Base-by-base conservation (phyloP, 2,888 invertebrate species). In the Volucella inflata region DNA sequence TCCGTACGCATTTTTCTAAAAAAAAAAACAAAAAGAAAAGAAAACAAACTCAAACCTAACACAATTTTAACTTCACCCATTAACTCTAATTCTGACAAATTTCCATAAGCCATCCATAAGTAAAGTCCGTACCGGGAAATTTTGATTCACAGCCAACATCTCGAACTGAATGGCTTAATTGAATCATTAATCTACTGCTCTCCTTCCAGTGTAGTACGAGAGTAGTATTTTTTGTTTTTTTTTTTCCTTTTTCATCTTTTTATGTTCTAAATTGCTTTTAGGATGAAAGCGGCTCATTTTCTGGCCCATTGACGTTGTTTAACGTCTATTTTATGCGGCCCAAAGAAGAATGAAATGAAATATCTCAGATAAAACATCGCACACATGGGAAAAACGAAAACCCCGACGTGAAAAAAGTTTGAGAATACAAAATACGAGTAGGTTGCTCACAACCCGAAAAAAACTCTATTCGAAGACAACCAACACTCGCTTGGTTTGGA, bases 131-230 rank as follows among this genome's bases (percentile, higher is more conserved):
- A 16, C 12, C 51, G 4, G 30, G 17, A 30, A 55, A 44, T 55
- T 11, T 12, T 14, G n/a, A 36, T 55, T 53, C 60, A 44, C n/a
- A 51, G 14, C 44, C 64, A 42, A 46, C 57, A 57, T 11, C 51
- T 62, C 8, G 6, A 30, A 59, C 57, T 17, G 48, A 16, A 11
- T n/a, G 51, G 36, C 51, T 57, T 68, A 74, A 74, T 78, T 79
- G 64, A 83, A 74, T 64, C 83, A 64, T 70, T 84, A 75, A 74
- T 79, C 83, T 68, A 65, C 46, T 55, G 62, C 17, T 55, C 50
- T 40, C 30, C 30, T 30, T 30, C 30, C 30, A 30, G 30, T 30
- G 0, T 6, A 30, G 30, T 30, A 30, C 6, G 30, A 30, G 30
- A 30, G 6, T 30, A 30, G 6, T 30, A 30, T 6, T 0, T 1